Evolutionary conservation across 1,140 invertebrate species (phyloP).

Genomic region (Drosophila bocqueti): DNA sequence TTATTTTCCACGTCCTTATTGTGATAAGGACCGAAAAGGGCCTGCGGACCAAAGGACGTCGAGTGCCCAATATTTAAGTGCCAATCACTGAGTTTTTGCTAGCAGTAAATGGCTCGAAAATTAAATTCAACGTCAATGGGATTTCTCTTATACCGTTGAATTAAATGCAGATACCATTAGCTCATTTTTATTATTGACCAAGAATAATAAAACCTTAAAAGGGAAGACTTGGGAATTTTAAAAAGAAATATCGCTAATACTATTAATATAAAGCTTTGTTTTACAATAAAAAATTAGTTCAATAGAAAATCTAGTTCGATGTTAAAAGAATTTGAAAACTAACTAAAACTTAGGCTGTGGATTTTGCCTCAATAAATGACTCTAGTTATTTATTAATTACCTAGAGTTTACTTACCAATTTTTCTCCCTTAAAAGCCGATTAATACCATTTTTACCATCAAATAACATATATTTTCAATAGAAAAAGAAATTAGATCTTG

Average conservation of each 20-base stretch:
- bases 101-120: conserved; percentile 13
- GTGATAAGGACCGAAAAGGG: conserved; percentile 15
- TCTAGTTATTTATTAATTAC: neutral
- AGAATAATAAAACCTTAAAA: neutral
- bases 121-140: conserved; percentile 18
- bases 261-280: no score
- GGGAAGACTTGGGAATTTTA: neutral
- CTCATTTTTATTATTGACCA: neutral
- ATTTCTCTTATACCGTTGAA: conserved; percentile 2
- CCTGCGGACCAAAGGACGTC: conserved; percentile 1
- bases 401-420: neutral
- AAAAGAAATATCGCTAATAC: no score
- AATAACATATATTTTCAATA: conserved; percentile 44
- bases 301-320: no score
- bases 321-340: no score
- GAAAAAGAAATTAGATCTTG: conserved; percentile 28
- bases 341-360: no score
- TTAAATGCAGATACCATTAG: conserved; percentile 9
- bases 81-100: conserved; percentile 43
- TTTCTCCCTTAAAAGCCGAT: neutral
- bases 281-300: no score
- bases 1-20: conserved; percentile 36
- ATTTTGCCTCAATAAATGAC: no score
- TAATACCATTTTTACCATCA: neutral
- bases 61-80: conserved; percentile 34